phyloP scores from a whole-genome alignment of 1,140 invertebrate genomes.

The Drosophila bocki region DNA sequence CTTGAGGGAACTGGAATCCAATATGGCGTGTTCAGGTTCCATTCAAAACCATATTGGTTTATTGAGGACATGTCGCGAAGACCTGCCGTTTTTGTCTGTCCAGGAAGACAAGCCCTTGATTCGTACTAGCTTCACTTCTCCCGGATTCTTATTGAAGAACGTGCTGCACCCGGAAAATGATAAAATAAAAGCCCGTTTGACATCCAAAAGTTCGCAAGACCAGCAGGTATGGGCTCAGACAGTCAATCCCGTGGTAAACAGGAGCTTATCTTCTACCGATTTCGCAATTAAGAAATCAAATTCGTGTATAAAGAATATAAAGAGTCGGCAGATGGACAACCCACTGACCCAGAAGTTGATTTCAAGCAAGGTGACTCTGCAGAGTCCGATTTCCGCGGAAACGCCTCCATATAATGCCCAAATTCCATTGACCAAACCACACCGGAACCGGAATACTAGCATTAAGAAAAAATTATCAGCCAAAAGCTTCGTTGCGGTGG shows the following conservation, averaged over 20 bases:
- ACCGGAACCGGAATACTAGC: background rate
- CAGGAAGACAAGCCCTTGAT: background rate
- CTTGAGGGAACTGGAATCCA: background rate
- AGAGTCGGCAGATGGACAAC: background rate
- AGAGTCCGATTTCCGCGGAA: too few species aligned
- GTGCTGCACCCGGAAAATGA: background rate
- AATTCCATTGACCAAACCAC: background rate
- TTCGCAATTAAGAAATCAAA: background rate
- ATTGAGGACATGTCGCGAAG: background rate
- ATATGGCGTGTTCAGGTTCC: background rate
- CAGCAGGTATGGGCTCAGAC: background rate
- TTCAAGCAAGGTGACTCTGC: background rate
- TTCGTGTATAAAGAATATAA: background rate
- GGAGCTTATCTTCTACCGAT: background rate
- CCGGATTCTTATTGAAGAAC: background rate
- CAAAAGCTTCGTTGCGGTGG: background rate
- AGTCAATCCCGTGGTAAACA: background rate
- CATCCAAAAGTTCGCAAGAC: background rate
- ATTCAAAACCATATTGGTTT: background rate
- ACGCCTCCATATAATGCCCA: too few species aligned
- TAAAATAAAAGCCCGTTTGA: background rate
- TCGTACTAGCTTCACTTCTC: too few species aligned
- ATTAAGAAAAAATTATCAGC: background rate
- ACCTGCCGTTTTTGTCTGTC: too few species aligned
- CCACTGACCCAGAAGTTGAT: background rate